These are phyloP conservation scores for Adela reaumurella DNA, from an alignment of 2,888 invertebrate species.

Conservation along the genomic window DNA sequence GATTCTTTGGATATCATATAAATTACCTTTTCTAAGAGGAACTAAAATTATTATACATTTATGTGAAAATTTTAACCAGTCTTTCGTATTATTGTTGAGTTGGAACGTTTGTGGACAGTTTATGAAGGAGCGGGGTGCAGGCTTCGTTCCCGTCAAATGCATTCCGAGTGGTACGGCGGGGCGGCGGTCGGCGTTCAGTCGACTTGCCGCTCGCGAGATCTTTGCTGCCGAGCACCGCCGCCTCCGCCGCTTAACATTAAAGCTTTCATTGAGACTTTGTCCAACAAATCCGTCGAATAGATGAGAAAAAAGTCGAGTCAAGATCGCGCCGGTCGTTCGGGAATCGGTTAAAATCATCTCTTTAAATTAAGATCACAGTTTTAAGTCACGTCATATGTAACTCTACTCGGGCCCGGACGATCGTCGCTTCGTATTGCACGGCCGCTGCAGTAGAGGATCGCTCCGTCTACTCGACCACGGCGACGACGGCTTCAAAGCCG, in stretches of 20 bases:
- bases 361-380: conserved; percentile 57
- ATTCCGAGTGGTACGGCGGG: too few species aligned
- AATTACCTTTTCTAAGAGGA: conserved; percentile 49
- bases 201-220: too few species aligned
- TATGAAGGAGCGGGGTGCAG: too few species aligned
- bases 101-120: not conserved
- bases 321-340: conserved; percentile 34
- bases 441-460: conserved; percentile 24
- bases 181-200: too few species aligned
- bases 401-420: conserved; percentile 46
- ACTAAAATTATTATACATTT: conserved; percentile 22
- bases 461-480: conserved; percentile 36
- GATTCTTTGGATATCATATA: conserved; percentile 51
- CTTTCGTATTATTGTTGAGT: conserved; percentile 12
- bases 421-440: conserved; percentile 49
- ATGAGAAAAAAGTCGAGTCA: not conserved
- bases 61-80: conserved; percentile 16
- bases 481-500: conserved; percentile 49
- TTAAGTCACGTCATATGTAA: conserved; percentile 50
- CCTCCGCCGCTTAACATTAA: not conserved
- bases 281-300: not conserved
- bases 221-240: too few species aligned
- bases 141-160: too few species aligned
- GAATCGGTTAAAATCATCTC: conserved; percentile 42
- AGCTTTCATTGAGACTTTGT: not conserved